A percentile compares a stretch with the other conserved stretches of the same genome.
Evolutionary conservation across 2,113 vertebrate species (phyloP).

Genomic region (Microtus ochrogaster): DNA sequence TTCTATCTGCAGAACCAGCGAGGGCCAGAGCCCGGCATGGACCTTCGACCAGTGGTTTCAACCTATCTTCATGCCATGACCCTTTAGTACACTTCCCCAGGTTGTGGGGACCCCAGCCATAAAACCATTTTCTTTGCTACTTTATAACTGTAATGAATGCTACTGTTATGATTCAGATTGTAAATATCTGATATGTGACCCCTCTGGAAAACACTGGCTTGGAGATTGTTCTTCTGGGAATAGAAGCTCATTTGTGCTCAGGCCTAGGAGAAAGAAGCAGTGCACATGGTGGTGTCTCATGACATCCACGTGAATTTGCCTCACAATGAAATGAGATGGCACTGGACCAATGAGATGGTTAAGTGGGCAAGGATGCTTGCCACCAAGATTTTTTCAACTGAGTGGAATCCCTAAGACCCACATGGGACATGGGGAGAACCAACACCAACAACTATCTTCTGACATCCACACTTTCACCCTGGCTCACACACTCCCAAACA

Average conservation of each 20-base stretch:
- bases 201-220: too few relatives aligned
- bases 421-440: not conserved
- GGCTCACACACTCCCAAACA: not conserved
- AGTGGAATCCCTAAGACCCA: not conserved
- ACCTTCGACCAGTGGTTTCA: not conserved
- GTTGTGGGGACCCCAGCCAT: too few relatives aligned
- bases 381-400: not conserved
- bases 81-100: too few relatives aligned
- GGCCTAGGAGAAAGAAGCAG: not conserved
- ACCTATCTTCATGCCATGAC: not conserved
- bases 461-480: not conserved
- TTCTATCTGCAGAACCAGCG: not conserved
- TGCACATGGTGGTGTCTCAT: too few relatives aligned
- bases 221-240: too few relatives aligned
- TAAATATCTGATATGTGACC: too few relatives aligned
- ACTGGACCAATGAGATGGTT: not conserved
- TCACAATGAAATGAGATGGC: not conserved
- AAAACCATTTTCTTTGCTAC: too few relatives aligned
- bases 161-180: too few relatives aligned
- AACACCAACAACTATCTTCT: not conserved
- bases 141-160: too few relatives aligned
- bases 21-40: not conserved
- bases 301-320: not conserved
- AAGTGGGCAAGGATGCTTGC: not conserved
- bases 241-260: not conserved